Percentiles rank a stretch among this genome's conserved stretches.
Evolutionary conservation across 2,113 vertebrate genomes (phyloP).

Genomic region (Sphaerodactylus townsendi): DNA sequence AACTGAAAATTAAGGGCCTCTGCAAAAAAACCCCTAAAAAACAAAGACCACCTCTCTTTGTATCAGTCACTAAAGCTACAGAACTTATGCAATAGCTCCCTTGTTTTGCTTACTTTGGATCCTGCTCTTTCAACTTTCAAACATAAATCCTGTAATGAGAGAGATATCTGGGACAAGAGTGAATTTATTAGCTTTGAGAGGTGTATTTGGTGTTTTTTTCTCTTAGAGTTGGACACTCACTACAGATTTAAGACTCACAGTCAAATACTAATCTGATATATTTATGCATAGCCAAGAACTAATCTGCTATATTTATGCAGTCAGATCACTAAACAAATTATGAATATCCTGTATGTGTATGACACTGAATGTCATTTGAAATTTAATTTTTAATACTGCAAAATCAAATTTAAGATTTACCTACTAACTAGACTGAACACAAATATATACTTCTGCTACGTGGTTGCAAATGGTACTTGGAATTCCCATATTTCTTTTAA

Average conservation of each 20-base stretch:
- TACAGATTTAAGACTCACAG: neutral
- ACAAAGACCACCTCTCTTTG: neutral
- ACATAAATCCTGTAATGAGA: neutral
- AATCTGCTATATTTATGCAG: neutral
- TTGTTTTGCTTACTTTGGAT: neutral
- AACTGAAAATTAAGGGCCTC: neutral
- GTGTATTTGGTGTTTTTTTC: neutral
- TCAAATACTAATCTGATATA: too few species aligned
- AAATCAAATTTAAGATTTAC: neutral
- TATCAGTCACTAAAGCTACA: neutral
- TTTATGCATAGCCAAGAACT: neutral
- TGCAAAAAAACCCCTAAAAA: neutral
- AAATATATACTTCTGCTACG: neutral
- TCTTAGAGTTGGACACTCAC: neutral
- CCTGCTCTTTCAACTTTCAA: neutral
- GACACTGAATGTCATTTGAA: slow-evolving; percentile 5
- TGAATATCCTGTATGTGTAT: neutral
- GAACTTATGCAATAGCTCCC: neutral
- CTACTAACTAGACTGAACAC: neutral
- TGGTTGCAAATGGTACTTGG: neutral
- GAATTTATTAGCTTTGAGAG: neutral
- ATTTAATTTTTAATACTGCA: too few species aligned
- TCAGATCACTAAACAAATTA: neutral
- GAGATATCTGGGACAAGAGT: too few species aligned
- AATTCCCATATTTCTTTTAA: neutral